Base-by-base conservation (phyloP, 1,140 invertebrate species). In the Pseudomyrmex dendroicus region DNA sequence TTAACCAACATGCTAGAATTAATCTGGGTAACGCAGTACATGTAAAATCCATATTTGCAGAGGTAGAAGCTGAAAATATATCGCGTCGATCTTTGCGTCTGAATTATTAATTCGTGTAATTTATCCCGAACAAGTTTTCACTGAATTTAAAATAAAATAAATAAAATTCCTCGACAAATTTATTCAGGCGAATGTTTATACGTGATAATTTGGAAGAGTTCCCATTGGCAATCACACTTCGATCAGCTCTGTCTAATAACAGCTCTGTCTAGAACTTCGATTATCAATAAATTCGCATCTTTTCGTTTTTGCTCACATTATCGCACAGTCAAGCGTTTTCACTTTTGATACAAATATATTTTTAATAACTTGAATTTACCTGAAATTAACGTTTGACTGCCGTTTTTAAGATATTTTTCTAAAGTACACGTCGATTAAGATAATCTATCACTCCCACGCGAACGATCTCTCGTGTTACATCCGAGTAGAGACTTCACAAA, bases 101-200 rank as follows among this genome's bases (percentile, higher is more conserved):
- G 22, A 78, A 80, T 59, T 59, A 59, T 59, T 80, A 80, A 80
- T 72, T 9, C 54, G 17, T 15, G n/a, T 50, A 12, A 80, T 72
- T 57, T 72, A 72, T 80, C 59, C 1, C 15, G 44, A 35, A 2
- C 44, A 46, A 70, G 59, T 50, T 50, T 48, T 80, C 44, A 7
- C 3, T 35, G 12, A 13, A 35, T 61, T 80, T 70, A 70, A n/a
- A n/a, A n/a, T n/a, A n/a, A n/a, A n/a, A n/a, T n/a, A n/a, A 70
- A 50, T 80, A 50, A 80, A 80, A 80, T n/a, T 15, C 3, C 7
- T 35, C 54, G n/a, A 17, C 44, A 15, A 80, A 70, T 80, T 35
- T 59, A 70, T 72, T 13, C 56, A 50, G 8, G 10, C 4, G 46
- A 50, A 70, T 70, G 44, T 35, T 57, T 78, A 78, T 59, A 70